Conservation (phyloP, 1,140 invertebrate genomes). For the Luehdorfia chinensis region DNA sequence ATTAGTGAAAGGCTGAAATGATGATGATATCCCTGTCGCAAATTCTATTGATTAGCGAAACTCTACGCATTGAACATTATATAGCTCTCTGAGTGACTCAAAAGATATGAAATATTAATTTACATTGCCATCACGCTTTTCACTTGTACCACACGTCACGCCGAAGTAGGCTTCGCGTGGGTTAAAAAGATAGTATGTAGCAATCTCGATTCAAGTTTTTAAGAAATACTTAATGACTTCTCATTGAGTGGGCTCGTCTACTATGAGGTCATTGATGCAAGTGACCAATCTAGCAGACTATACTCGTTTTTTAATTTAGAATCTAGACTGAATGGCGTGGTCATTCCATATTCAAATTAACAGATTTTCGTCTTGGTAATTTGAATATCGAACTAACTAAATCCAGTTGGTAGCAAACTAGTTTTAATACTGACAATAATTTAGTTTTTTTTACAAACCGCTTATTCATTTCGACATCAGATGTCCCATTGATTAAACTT, state of each 20-base stretch:
- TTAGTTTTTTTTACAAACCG: no score
- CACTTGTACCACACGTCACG: conserved; percentile 22
- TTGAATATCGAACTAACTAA: conserved; percentile 14
- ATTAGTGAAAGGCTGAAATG: no score
- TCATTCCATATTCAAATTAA: conserved; percentile 13
- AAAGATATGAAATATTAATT: conserved; percentile 15
- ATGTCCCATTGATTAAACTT: neutral
- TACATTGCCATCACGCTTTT: conserved; percentile 2
- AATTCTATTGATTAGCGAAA: no score
- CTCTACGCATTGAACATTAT: no score
- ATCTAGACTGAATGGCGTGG: conserved; percentile 11
- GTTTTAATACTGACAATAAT: conserved; percentile 1
- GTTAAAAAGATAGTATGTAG: conserved; percentile 35
- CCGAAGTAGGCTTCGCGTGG: conserved; percentile 43
- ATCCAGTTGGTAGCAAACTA: neutral
- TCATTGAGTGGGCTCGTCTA: conserved; percentile 32
- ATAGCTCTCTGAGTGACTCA: no score
- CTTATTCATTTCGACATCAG: no score
- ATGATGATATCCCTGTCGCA: no score
- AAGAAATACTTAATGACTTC: conserved; percentile 41
- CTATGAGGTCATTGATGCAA: conserved; percentile 22
- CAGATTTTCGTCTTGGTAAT: conserved; percentile 4
- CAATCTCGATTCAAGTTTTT: conserved; percentile 38
- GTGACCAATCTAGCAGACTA: conserved; percentile 10
- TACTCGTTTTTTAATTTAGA: neutral